These are phyloP conservation scores for Mesitornis unicolor DNA, from an alignment of 2,113 vertebrate genomes.

Conservation along the genomic window DNA sequence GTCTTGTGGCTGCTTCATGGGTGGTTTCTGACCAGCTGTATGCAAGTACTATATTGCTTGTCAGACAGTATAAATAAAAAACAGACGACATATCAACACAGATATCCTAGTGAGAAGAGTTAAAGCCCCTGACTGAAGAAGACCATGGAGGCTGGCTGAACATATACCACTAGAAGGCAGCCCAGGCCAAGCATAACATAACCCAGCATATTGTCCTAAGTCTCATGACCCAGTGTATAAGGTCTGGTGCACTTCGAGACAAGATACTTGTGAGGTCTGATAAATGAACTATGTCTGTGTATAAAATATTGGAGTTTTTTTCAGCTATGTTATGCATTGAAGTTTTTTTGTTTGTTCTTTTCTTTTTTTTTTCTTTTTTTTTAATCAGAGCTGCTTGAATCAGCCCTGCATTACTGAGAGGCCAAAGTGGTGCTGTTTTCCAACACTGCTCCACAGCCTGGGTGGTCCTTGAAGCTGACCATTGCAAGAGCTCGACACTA, in stretches of 20 bases:
- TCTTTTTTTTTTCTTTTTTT: background rate
- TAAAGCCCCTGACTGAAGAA: background rate
- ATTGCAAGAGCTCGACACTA: background rate
- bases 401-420: background rate
- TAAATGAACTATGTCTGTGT: background rate
- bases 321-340: background rate
- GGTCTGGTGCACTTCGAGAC: background rate
- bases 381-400: background rate
- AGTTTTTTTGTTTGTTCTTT: background rate
- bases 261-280: background rate
- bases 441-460: background rate
- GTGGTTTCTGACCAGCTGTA: background rate
- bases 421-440: background rate
- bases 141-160: background rate
- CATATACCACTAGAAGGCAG: background rate
- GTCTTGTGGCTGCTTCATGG: background rate
- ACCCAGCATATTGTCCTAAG: background rate
- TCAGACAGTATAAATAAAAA: background rate
- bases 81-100: background rate
- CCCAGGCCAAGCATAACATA: background rate
- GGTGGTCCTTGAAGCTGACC: background rate
- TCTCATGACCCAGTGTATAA: background rate
- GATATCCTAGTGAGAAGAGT: background rate
- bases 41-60: background rate
- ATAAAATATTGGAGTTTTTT: background rate